Evolutionary conservation across 2,113 vertebrate species (phyloP).

Genomic region (Cranoglanis bouderius): DNA sequence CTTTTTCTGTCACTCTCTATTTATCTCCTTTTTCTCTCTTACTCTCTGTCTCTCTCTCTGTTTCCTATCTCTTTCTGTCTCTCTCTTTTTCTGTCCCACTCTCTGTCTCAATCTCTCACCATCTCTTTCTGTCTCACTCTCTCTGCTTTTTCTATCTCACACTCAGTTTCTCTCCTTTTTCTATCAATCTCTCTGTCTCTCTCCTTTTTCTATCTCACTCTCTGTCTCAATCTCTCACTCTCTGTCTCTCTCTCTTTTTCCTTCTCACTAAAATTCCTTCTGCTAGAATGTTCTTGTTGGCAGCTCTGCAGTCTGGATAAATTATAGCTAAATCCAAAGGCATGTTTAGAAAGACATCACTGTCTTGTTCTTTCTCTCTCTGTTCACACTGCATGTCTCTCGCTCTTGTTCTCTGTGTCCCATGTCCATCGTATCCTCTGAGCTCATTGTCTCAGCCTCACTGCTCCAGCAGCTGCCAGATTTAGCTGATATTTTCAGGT

Average conservation of each 20-base stretch:
- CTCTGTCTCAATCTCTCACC: not conserved
- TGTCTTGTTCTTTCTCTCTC: not conserved
- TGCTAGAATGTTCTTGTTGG: not conserved
- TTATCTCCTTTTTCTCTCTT: too few relatives aligned
- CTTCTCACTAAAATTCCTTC: not conserved
- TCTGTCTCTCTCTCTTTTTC: too few relatives aligned
- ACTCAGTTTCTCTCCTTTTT: too few relatives aligned
- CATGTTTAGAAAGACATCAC: not conserved
- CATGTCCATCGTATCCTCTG: not conserved
- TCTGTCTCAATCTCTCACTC: too few relatives aligned
- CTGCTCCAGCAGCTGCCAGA: conserved; percentile 19
- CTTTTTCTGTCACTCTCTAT: too few relatives aligned
- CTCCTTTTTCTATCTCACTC: too few relatives aligned
- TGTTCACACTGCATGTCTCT: not conserved
- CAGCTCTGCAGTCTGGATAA: not conserved
- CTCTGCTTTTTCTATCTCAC: too few relatives aligned
- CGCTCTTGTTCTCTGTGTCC: not conserved
- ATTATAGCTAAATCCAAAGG: not conserved
- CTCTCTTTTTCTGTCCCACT: not conserved
- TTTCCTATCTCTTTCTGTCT: not conserved
- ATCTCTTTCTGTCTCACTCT: too few relatives aligned
- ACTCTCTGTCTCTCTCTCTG: not conserved
- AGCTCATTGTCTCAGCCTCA: not conserved
- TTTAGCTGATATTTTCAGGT: conserved; percentile 20
- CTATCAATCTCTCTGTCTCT: too few relatives aligned